Evolutionary conservation across 2,797 vertebrate genomes (phyloP).

Genomic region (Myotis myotis): DNA sequence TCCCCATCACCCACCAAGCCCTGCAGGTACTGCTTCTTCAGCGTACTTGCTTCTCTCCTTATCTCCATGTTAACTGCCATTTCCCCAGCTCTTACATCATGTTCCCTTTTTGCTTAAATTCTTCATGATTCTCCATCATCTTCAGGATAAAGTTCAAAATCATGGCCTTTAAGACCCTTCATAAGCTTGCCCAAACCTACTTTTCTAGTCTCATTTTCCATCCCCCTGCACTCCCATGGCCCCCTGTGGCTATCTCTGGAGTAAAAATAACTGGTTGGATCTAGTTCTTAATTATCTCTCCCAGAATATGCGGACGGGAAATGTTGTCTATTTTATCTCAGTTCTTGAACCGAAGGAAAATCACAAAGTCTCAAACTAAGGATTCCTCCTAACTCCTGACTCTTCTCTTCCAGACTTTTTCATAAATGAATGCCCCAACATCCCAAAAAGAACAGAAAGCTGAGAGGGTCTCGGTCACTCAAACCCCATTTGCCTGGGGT

Average conservation of each 20-base stretch:
- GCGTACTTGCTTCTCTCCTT: background rate
- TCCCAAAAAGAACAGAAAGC: background rate
- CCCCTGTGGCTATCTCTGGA: background rate
- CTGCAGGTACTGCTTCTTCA: background rate
- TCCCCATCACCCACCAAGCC: background rate
- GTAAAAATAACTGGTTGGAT: background rate
- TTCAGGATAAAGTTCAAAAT: background rate
- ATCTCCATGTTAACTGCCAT: background rate
- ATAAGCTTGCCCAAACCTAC: background rate
- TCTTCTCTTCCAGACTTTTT: conserved; percentile 39
- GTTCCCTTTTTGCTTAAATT: background rate
- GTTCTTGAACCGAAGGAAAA: conserved; percentile 14
- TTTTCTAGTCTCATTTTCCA: background rate
- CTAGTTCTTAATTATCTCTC: background rate
- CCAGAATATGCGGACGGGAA: background rate
- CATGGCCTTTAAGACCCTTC: background rate
- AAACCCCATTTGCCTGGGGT: background rate
- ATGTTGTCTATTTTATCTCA: background rate
- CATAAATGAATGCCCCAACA: background rate
- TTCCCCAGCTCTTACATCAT: background rate
- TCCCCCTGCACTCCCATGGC: background rate
- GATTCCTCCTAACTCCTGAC: background rate
- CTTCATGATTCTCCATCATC: background rate
- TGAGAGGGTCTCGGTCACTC: background rate
- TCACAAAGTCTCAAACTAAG: background rate